Percentiles rank a stretch among this genome's conserved stretches.
Conservation (phyloP, 2,797 vertebrate species). For the Hapalemur alaotrensis region DNA sequence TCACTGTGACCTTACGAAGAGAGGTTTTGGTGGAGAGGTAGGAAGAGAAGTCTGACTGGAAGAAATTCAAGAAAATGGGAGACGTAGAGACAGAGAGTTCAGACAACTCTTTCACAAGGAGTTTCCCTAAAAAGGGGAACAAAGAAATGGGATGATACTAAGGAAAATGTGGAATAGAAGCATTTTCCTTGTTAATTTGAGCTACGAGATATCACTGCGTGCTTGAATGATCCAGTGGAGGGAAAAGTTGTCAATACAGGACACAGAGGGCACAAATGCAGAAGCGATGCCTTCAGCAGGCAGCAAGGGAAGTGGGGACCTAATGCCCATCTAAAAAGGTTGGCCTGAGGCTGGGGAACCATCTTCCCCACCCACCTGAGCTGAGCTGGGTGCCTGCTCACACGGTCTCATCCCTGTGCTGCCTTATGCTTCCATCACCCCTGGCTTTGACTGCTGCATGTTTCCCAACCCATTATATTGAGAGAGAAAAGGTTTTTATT, state of each 20-base stretch:
- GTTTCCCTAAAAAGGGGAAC: neutral
- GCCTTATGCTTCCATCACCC: neutral
- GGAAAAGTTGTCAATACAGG: neutral
- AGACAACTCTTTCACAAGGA: neutral
- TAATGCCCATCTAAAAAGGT: neutral
- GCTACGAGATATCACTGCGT: neutral
- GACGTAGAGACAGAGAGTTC: neutral
- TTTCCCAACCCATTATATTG: neutral
- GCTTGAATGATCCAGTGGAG: neutral
- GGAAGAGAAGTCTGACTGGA: neutral
- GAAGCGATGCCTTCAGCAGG: neutral
- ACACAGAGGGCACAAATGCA: neutral
- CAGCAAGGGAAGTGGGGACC: neutral
- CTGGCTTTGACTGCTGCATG: neutral
- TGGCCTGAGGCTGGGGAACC: neutral
- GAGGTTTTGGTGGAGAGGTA: neutral
- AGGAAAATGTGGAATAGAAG: neutral
- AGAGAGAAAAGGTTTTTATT: neutral
- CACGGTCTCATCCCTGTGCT: neutral
- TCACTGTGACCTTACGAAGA: neutral
- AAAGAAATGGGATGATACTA: neutral
- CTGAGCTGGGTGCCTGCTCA: neutral
- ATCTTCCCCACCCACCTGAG: neutral
- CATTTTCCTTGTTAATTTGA: neutral
- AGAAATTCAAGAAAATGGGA: slow-evolving; percentile 12